These are phyloP conservation scores for Erpornis zantholeuca DNA, from an alignment of 2,113 vertebrate genomes.

Conservation along the genomic window DNA sequence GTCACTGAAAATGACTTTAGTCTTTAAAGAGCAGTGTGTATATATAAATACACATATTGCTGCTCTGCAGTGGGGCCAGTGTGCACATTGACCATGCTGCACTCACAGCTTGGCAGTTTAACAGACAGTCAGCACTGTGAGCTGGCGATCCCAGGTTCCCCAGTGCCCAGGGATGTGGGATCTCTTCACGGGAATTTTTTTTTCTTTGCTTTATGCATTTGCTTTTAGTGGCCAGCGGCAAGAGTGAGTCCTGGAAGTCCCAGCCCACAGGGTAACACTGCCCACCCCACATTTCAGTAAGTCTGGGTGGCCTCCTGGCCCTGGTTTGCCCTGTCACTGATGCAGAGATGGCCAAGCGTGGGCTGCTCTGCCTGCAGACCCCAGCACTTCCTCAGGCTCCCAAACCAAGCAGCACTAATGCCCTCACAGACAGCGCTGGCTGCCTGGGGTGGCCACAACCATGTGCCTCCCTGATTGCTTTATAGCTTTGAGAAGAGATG, in stretches of 20 bases:
- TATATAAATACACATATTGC: neutral
- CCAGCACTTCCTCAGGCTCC: neutral
- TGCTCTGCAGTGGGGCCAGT: neutral
- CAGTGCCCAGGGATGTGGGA: fast-evolving
- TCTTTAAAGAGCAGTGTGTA: neutral
- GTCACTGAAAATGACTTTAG: neutral
- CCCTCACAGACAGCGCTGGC: fast-evolving
- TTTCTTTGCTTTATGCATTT: neutral
- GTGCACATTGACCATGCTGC: neutral
- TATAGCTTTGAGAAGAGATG: constrained; percentile 63
- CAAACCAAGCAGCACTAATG: fast-evolving
- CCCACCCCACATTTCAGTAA: neutral
- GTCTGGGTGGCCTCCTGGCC: neutral
- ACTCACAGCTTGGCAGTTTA: neutral
- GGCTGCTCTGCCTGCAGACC: neutral
- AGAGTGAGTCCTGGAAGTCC: neutral
- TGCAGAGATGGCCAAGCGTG: neutral
- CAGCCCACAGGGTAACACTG: neutral
- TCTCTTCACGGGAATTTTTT: neutral
- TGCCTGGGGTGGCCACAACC: neutral
- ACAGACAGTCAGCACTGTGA: neutral
- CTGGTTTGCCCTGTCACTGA: neutral
- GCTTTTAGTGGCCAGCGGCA: neutral
- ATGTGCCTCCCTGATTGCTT: constrained; percentile 47
- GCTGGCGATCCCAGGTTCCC: neutral